Base-by-base conservation (phyloP, 2,113 vertebrate genomes). In the Lamprotornis superbus region DNA sequence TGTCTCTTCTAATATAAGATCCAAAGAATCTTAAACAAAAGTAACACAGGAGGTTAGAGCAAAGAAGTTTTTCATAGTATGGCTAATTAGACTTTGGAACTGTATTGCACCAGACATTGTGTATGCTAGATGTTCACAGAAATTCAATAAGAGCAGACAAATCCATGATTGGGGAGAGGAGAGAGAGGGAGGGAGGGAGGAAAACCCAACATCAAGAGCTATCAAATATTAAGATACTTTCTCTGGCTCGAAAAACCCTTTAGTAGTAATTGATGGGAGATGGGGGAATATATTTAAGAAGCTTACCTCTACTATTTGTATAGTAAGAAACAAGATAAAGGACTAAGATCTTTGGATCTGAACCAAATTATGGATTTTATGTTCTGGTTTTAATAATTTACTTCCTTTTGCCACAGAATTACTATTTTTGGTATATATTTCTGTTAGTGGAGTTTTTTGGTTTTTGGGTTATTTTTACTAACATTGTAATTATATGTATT, bases 131-230 rank as follows among this genome's bases (percentile, higher is more conserved):
- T 27, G 35, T 80, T 85, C 49, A 76, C 25, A 65, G 25, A 30
- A 87, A 47, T 96, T 95, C 75, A 93, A 25, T 59, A 90, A 87
- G 5, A 91, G 31, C n/a, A 85, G 92, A 83, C 11, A 91, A 95
- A 96, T 93, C 63, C 44, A 49, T 79, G 88, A 79, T 0, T 33
- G 17, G 10, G 24, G 35, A 17, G 59, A 11, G 10, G 40, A 14
- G 10, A 17, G 22, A 9, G 2, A 18, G 19, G 9, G 2, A 15
- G 14, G 9, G 42, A 64, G 24, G 21, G 15, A 60, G 44, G 30
- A 83, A 87, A 80, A 76, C 11, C 13, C 46, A 57, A 10, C 31
- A 73, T 79, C n/a, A 73, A 49, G 70, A 56, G 13, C 30, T 82
- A 75, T 83, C n/a, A 89, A 68, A 95, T 89, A 78, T 70, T 83